phyloP scores from a whole-genome alignment of 2,888 invertebrate genomes.

The Drosophila nr. perissopoda region DNA sequence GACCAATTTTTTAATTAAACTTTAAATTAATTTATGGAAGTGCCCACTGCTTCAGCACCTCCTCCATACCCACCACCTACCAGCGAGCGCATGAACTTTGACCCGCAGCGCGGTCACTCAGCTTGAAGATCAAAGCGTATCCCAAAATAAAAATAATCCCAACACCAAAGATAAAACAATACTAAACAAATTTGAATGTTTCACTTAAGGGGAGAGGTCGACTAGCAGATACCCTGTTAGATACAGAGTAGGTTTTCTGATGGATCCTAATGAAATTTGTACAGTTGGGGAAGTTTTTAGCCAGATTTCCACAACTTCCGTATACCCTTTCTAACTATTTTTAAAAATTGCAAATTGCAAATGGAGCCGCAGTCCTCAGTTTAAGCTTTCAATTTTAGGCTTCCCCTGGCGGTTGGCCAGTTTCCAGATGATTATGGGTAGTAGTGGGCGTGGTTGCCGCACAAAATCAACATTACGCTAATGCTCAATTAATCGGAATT shows the following conservation, averaged over 20 bases:
- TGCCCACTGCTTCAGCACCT: conserved; percentile 35
- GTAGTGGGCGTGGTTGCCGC: conserved; percentile 8
- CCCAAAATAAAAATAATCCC: conserved; percentile 7
- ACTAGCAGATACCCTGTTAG: not conserved
- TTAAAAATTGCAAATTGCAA: conserved; percentile 29
- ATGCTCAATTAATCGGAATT: conserved; percentile 81
- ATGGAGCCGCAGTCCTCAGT: conserved; percentile 31
- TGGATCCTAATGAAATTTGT: not conserved
- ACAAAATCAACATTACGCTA: conserved; percentile 73
- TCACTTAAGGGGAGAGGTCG: not conserved
- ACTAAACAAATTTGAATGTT: not conserved
- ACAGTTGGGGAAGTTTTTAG: not conserved
- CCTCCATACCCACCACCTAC: not conserved
- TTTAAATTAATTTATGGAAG: conserved; percentile 81
- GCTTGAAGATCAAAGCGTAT: conserved; percentile 57
- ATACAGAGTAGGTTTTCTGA: not conserved
- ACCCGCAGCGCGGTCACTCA: conserved; percentile 61
- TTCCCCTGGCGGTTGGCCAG: not conserved
- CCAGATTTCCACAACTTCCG: not conserved
- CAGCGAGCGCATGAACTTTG: conserved; percentile 50
- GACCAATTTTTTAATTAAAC: conserved; percentile 80
- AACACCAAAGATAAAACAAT: conserved; percentile 1
- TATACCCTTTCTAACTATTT: not conserved
- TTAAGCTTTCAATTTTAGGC: not conserved
- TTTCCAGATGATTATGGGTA: not conserved